Base-by-base conservation (phyloP, 2,888 invertebrate genomes). In the Leptinotarsa peninsularis region DNA sequence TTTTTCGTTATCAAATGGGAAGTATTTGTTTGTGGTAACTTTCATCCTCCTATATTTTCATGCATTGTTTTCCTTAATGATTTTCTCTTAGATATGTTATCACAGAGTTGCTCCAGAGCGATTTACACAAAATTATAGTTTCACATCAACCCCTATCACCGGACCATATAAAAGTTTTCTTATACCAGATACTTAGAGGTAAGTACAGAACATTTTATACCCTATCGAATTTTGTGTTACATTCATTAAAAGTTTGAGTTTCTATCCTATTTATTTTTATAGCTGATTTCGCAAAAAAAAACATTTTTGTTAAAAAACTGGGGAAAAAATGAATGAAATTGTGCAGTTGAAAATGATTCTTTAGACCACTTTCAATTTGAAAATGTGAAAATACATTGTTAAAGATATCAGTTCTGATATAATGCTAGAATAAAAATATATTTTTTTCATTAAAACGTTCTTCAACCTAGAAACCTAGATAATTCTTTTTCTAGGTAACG, bases 151-250 rank as follows among this genome's bases (percentile, higher is more conserved):
- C 98, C 86, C 94, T 99, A 84, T 98, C 98, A 85, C 94, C 98
- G 83, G 99, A 99, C 91, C 99, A 99, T 93, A 98, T 99, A 91
- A 99, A 99, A 94, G 98, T 99, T 90, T 99, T 99, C 93, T 95
- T 99, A 86, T 99, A 99, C 91, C 99, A 99, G 92, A 99, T 99
- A 90, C 93, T 99, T 86, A 93, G 99, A 92, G 99, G 98, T 94
- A 87, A 92, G 93, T 85, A 15, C 4, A 43, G n/a, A 52, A 52
- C 4, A 52, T n/a, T 17, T 14, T 3, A 54, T 27, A 10, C 10
- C 17, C 54, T 15, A 5, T 10, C 43, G 3, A 43, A 10, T 3
- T 43, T 43, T 43, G 10, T 43, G 43, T 43, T 3, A 43, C 43
- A 43, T 43, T 43, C 43, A 43, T 43, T 10, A 2, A 43, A 43